These are phyloP conservation scores for Troglohyphantes excavatus DNA, from an alignment of 2,888 invertebrate species.

Conservation along the genomic window DNA sequence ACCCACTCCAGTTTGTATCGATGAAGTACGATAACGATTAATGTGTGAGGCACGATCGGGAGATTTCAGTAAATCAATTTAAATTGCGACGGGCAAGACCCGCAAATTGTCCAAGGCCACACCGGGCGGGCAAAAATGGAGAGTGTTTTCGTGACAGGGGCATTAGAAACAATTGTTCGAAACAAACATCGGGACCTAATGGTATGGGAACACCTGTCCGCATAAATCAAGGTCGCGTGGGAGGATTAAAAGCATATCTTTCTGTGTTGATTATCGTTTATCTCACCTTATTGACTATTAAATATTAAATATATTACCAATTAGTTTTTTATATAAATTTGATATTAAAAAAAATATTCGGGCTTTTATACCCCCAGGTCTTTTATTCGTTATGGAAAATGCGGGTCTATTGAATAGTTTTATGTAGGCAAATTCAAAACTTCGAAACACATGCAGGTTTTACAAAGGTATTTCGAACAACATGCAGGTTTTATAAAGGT, in stretches of 20 bases:
- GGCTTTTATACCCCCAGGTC: too few relatives aligned
- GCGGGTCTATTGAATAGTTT: too few relatives aligned
- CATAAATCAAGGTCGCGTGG: background rate
- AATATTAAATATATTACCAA: too few relatives aligned
- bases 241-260: background rate
- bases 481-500: too few relatives aligned
- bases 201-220: background rate
- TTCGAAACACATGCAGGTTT: too few relatives aligned
- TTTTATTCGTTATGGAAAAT: too few relatives aligned
- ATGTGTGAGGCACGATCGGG: background rate
- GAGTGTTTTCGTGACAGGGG: background rate
- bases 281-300: too few relatives aligned
- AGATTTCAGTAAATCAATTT: slow-evolving; percentile 6
- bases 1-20: background rate
- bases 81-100: background rate
- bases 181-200: background rate
- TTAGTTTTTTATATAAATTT: too few relatives aligned
- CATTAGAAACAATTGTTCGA: slow-evolving; percentile 1
- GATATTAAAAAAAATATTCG: too few relatives aligned
- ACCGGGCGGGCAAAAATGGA: background rate
- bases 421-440: too few relatives aligned
- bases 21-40: background rate
- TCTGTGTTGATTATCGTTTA: too few relatives aligned
- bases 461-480: too few relatives aligned
- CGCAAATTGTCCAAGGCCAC: background rate